Conservation (phyloP, 2,797 vertebrate genomes). For the Acridotheres tristis region DNA sequence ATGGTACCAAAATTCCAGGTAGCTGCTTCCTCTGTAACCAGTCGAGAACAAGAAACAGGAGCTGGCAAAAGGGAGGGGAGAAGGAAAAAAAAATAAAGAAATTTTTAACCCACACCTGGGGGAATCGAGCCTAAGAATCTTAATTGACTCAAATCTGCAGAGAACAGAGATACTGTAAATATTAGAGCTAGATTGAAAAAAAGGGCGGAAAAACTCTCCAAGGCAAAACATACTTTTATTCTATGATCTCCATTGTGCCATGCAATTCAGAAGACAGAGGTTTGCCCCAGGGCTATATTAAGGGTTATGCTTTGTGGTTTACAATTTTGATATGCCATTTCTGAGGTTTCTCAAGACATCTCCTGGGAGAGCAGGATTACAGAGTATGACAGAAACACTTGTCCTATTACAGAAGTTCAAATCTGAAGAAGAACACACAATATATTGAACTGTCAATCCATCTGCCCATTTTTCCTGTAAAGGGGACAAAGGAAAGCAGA, state of each 20-base stretch:
- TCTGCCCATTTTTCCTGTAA: background rate
- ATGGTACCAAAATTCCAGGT: background rate
- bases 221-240: constrained; percentile 44
- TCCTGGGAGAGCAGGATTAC: constrained; percentile 22
- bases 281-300: constrained; percentile 48
- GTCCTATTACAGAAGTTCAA: background rate
- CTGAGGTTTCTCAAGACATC: constrained; percentile 48
- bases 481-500: background rate
- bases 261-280: constrained; percentile 38
- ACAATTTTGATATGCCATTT: constrained; percentile 48
- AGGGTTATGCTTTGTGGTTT: constrained; percentile 53
- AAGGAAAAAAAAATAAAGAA: background rate
- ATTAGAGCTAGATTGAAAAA: constrained; percentile 50
- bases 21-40: background rate
- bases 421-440: background rate
- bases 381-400: background rate
- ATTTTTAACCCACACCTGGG: constrained; percentile 22
- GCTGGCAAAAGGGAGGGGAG: background rate
- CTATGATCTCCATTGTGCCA: constrained; percentile 18
- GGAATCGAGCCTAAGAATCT: constrained; percentile 26
- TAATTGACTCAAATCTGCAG: constrained; percentile 63
- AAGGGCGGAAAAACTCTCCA: constrained; percentile 4
- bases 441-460: background rate
- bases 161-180: constrained; percentile 60
- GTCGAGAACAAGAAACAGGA: background rate